Evolutionary conservation across 2,797 vertebrate species (phyloP).

Genomic region (Gallinago nigripennis): DNA sequence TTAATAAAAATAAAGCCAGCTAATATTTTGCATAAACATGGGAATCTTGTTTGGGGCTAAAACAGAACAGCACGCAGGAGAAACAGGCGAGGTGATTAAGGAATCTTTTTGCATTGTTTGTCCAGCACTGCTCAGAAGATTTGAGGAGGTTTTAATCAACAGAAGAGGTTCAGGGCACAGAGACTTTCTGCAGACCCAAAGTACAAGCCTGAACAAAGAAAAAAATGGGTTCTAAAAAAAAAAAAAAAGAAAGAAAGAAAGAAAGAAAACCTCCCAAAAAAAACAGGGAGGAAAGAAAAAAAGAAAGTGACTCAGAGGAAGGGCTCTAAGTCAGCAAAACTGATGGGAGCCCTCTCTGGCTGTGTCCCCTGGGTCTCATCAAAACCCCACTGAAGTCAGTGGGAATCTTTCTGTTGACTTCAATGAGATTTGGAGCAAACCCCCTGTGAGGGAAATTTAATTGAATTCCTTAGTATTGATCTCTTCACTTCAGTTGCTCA

Average conservation of each 20-base stretch:
- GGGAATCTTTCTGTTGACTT: conserved; percentile 42
- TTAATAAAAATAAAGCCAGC: conserved; percentile 67
- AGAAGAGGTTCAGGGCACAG: not conserved
- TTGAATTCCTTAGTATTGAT: conserved; percentile 55
- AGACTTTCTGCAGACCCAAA: not conserved
- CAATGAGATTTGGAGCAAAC: conserved; percentile 37
- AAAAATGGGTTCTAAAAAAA: not conserved
- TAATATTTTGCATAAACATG: conserved; percentile 72
- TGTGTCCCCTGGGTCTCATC: not conserved
- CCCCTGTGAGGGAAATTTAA: conserved; percentile 25
- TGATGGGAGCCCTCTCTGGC: not conserved
- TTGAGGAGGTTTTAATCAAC: not conserved
- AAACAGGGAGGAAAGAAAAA: too few species aligned
- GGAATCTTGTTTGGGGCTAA: conserved; percentile 10
- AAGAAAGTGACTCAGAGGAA: not conserved
- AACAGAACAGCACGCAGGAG: not conserved
- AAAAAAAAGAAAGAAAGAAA: not conserved
- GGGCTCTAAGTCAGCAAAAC: conserved; percentile 14
- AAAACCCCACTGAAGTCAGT: conserved; percentile 22
- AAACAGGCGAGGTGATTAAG: conserved; percentile 15
- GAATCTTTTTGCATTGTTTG: conserved; percentile 20
- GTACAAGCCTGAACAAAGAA: not conserved
- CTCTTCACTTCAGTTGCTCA: conserved; percentile 11
- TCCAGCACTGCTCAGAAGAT: not conserved
- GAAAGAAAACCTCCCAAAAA: too few species aligned